Evolutionary conservation across 23 tunicate genomes (phyloP), one percentile per base, ranked within the genome.

Genomic region (Phallusia fumigata): DNA sequence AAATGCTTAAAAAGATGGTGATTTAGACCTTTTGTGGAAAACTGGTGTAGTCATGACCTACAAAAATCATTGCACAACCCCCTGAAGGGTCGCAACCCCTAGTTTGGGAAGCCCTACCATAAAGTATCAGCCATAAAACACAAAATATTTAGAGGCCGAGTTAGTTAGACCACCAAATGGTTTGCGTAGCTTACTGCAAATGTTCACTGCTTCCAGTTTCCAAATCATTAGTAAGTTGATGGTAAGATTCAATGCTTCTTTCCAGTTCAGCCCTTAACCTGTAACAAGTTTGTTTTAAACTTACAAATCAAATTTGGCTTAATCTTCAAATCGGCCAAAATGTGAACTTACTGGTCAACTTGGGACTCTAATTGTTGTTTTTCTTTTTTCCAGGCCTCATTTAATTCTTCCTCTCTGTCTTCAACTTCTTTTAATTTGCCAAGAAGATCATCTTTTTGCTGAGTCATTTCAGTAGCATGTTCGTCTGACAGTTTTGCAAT

Each of bases 121-220:
- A n/a, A n/a, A n/a, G n/a, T n/a, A n/a, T n/a, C n/a, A n/a, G n/a
- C n/a, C n/a, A n/a, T n/a, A n/a, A n/a, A n/a, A n/a, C n/a, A n/a
- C n/a, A n/a, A n/a, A n/a, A n/a, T n/a, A n/a, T n/a, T n/a, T n/a
- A n/a, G n/a, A n/a, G n/a, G n/a, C n/a, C n/a, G n/a, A n/a, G n/a
- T n/a, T n/a, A n/a, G n/a, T n/a, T n/a, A n/a, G n/a, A 58, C 26
- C 11, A 6, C 1, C 28, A 21, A 58, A 22, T 58, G 69, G 11
- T 21, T 22, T 21, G 10, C 1, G 34, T 31, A 30, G 34, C 64
- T 35, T 77, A 84, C 87, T 16, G 52, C 33, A 85, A 36, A 45
- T 79, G 64, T 79, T 85, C 88, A 40, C 78, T 40, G 26, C 47
- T 35, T 8, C 88, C 88, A 18, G 65, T 85, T 33, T 85, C 69